phyloP scores from a whole-genome alignment of 2,888 invertebrate species.

The Alloscopus bannaensis region DNA sequence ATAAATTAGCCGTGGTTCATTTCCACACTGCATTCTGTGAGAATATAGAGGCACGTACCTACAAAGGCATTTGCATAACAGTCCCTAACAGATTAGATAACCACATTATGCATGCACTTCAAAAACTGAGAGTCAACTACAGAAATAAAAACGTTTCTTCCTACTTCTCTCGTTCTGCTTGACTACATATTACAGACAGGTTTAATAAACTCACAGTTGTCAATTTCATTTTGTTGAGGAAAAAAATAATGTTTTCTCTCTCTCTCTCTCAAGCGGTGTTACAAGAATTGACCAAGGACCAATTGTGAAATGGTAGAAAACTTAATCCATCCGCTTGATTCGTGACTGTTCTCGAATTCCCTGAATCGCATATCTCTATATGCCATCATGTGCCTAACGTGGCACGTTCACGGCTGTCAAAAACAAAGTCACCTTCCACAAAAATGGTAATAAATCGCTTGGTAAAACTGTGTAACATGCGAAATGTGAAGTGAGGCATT shows the following conservation, averaged over 20 bases:
- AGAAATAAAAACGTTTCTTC: not conserved
- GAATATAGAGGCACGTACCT: too few relatives aligned
- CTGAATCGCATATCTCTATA: too few relatives aligned
- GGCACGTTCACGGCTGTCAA: conserved; percentile 45
- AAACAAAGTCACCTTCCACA: conserved; percentile 48
- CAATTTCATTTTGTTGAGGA: conserved; percentile 24
- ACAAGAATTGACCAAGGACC: too few relatives aligned
- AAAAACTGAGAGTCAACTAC: conserved; percentile 2
- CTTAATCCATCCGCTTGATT: too few relatives aligned
- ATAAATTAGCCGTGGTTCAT: conserved; percentile 15
- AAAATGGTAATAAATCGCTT: conserved; percentile 10
- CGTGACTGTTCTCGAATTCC: too few relatives aligned
- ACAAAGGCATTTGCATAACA: too few relatives aligned
- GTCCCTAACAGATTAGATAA: too few relatives aligned
- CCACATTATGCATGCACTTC: conserved; percentile 28
- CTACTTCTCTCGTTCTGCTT: not conserved
- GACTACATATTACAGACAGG: not conserved
- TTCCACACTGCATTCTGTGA: not conserved
- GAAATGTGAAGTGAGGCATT: too few relatives aligned
- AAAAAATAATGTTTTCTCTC: not conserved
- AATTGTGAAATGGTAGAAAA: too few relatives aligned
- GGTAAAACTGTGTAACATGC: too few relatives aligned
- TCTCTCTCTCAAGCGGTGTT: not conserved
- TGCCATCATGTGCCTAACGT: conserved; percentile 25
- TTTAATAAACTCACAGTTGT: not conserved